Conservation (phyloP, 2,888 invertebrate species). For the Epinotia bilunana region DNA sequence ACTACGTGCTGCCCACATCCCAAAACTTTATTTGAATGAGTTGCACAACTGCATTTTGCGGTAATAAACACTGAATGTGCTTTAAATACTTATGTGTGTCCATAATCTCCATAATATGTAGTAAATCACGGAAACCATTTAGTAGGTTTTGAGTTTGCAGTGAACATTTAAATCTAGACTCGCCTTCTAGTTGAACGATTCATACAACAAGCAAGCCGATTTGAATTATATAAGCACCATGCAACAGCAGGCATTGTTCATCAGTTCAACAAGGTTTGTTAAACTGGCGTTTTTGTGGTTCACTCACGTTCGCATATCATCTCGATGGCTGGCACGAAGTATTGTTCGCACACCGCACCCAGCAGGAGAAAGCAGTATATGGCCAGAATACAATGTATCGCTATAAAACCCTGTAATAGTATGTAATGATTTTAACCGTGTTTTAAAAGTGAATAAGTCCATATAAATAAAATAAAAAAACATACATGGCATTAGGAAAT, state of each 20-base stretch:
- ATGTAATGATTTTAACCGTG: neutral
- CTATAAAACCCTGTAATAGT: constrained; percentile 85
- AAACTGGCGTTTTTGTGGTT: constrained; percentile 30
- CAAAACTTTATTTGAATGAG: too few relatives aligned
- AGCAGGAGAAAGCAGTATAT: constrained; percentile 92
- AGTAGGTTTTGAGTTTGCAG: neutral
- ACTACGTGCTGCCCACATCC: too few relatives aligned
- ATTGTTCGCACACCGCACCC: constrained; percentile 93
- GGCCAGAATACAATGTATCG: constrained; percentile 85
- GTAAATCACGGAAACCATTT: neutral
- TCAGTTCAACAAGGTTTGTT: constrained; percentile 33
- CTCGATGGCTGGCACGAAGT: constrained; percentile 94
- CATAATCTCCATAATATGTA: neutral
- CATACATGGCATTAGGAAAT: too few relatives aligned
- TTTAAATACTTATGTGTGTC: neutral
- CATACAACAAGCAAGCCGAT: neutral
- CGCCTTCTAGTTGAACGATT: neutral
- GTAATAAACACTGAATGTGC: neutral
- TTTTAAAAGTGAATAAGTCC: too few relatives aligned
- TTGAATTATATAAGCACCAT: constrained; percentile 27
- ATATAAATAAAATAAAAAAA: too few relatives aligned
- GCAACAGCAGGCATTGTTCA: constrained; percentile 38
- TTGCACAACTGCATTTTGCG: too few relatives aligned
- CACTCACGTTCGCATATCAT: constrained; percentile 91
- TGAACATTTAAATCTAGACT: neutral